These are phyloP conservation scores for Salvelinus sp. DNA, from an alignment of 2,113 vertebrate species.

Conservation along the genomic window DNA sequence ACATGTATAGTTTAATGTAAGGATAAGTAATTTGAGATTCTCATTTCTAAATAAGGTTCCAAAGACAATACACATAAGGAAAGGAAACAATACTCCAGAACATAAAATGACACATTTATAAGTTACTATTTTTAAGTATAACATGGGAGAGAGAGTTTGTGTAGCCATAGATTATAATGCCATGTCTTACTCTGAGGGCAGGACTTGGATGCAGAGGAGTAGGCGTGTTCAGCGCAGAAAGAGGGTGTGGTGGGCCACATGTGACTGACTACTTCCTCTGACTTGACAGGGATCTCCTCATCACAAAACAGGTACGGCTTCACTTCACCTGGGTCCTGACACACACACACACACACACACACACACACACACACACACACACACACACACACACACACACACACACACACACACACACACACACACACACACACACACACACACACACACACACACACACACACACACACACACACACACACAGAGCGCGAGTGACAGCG, in stretches of 20 bases:
- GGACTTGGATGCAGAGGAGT: constrained; percentile 96
- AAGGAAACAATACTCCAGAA: too few relatives aligned
- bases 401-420: neutral
- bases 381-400: constrained; percentile 79
- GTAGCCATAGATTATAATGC: constrained; percentile 62
- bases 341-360: constrained; percentile 85
- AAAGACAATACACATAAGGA: too few relatives aligned
- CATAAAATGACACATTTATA: too few relatives aligned
- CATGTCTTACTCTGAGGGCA: constrained; percentile 86
- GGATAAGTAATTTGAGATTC: too few relatives aligned
- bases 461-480: neutral
- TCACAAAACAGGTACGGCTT: constrained; percentile 98
- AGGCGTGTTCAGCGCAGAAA: constrained; percentile 95
- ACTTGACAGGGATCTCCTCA: constrained; percentile 98
- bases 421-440: neutral
- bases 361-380: neutral
- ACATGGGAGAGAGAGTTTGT: too few relatives aligned
- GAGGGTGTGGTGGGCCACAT: constrained; percentile 94
- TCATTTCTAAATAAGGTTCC: too few relatives aligned
- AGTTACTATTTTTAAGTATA: too few relatives aligned
- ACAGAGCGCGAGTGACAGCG: neutral
- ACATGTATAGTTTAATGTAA: too few relatives aligned
- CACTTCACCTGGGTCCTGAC: constrained; percentile 90
- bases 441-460: constrained; percentile 79
- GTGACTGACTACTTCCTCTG: constrained; percentile 97